A percentile compares a stretch with the other conserved stretches of the same genome.
phyloP scores from a whole-genome alignment of 2,113 vertebrate species.

The Sylvia atricapilla region DNA sequence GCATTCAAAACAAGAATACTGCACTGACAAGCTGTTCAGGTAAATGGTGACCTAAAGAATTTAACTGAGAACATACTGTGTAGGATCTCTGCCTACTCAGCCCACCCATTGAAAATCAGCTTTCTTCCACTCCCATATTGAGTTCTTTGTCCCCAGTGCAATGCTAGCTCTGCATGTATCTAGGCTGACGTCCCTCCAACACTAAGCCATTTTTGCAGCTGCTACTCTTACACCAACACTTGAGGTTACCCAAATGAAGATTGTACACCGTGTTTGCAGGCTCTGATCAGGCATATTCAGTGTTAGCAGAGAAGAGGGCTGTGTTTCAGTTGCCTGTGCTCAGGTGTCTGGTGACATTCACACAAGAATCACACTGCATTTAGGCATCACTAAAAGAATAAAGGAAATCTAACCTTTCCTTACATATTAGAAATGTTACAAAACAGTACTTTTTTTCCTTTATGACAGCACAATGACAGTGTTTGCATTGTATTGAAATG shows the following conservation, averaged over 20 bases:
- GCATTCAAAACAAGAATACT: not conserved
- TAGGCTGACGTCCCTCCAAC: not conserved
- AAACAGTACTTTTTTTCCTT: not conserved
- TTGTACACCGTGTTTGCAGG: not conserved
- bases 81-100: not conserved
- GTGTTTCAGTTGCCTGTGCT: not conserved
- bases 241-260: not conserved
- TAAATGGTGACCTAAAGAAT: not conserved
- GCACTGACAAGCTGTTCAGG: not conserved
- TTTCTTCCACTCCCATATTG: not conserved
- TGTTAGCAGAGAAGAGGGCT: not conserved
- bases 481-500: not conserved
- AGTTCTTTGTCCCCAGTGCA: not conserved
- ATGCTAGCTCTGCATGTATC: not conserved
- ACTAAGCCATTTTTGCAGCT: not conserved
- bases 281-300: not conserved
- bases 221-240: not conserved
- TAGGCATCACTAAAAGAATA: not conserved
- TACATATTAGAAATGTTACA: not conserved
- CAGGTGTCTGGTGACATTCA: not conserved
- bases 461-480: not conserved
- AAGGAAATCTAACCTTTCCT: not conserved
- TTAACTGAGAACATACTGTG: not conserved
- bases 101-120: not conserved
- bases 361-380: not conserved